These are phyloP conservation scores for Serripes groenlandicus DNA, from an alignment of 2,888 invertebrate species.

Conservation along the genomic window DNA sequence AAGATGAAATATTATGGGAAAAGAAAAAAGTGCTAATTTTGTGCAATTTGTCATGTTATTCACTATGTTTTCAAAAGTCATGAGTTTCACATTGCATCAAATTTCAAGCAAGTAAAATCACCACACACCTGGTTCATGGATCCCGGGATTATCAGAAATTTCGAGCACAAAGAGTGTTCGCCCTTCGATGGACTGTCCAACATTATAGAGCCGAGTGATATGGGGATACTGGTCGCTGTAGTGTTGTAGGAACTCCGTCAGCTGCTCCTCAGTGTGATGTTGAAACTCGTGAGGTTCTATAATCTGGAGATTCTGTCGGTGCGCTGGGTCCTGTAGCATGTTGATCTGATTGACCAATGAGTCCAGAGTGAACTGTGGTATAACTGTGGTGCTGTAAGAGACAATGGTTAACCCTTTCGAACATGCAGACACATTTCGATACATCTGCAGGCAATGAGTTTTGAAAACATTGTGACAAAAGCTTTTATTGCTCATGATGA, in stretches of 20 bases:
- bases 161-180: slow-evolving; percentile 96
- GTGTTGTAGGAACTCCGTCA: slow-evolving; percentile 76
- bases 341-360: slow-evolving; percentile 73
- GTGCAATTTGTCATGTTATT: too few species aligned
- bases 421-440: too few species aligned
- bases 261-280: slow-evolving; percentile 80
- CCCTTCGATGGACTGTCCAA: slow-evolving; percentile 95
- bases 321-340: slow-evolving; percentile 74
- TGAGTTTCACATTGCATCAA: too few species aligned
- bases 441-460: too few species aligned
- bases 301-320: slow-evolving; percentile 74
- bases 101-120: too few species aligned
- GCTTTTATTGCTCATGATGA: too few species aligned
- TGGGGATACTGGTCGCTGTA: slow-evolving; percentile 75
- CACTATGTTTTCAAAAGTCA: too few species aligned
- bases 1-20: too few species aligned
- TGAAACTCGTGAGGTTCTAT: slow-evolving; percentile 79
- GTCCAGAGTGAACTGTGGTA: slow-evolving; percentile 63
- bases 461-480: too few species aligned
- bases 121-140: slow-evolving; percentile 90
- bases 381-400: slow-evolving; percentile 5
- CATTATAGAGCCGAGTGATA: slow-evolving; percentile 86
- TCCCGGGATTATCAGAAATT: slow-evolving; percentile 90
- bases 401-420: too few species aligned
- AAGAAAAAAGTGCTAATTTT: too few species aligned